Evolutionary conservation across 1,140 invertebrate genomes (phyloP).

Genomic region (Halesus radiatus): DNA sequence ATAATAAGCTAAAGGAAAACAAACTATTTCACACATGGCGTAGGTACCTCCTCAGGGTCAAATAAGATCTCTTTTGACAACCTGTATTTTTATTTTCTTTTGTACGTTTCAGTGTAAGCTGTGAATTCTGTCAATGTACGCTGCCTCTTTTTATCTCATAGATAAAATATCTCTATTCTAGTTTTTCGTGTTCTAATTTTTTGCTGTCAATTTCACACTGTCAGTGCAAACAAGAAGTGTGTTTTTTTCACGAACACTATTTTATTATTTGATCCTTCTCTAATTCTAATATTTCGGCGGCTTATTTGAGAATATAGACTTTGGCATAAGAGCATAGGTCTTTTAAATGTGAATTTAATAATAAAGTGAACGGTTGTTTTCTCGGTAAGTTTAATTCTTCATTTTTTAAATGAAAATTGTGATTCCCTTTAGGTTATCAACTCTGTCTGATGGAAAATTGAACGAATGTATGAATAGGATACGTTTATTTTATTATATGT

Average conservation of each 20-base stretch:
- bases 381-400: conserved; percentile 32
- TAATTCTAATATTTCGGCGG: conserved; percentile 2
- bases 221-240: conserved; percentile 20
- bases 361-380: not conserved
- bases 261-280: conserved; percentile 11
- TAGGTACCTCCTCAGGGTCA: conserved; percentile 7
- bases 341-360: conserved; percentile 5
- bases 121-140: not conserved
- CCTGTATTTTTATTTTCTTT: conserved; percentile 9
- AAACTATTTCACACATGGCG: not conserved
- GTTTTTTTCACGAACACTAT: not conserved
- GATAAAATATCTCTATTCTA: not conserved
- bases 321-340: not conserved
- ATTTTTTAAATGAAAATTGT: not conserved
- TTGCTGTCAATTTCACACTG: conserved; percentile 13
- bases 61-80: conserved; percentile 16
- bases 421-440: not conserved
- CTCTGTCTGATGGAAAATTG: not conserved
- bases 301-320: conserved; percentile 18
- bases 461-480: no score
- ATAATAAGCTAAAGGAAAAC: no score
- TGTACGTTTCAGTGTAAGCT: conserved; percentile 7
- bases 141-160: not conserved
- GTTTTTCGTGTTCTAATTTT: conserved; percentile 9
- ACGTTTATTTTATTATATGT: no score